Conservation (phyloP, 1,140 invertebrate species). For the Magallana ariakensis region DNA sequence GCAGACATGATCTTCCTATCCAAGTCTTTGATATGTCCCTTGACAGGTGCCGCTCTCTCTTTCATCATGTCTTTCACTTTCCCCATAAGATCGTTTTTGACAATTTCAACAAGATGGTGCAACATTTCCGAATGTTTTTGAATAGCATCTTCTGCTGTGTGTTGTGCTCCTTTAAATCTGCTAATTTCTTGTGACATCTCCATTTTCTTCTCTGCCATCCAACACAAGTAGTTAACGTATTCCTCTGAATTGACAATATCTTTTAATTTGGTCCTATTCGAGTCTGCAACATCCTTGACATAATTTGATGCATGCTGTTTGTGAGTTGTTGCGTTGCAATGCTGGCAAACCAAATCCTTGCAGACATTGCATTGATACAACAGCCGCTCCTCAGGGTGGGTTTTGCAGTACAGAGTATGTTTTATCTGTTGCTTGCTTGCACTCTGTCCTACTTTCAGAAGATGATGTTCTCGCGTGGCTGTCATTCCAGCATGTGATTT, state of each 20-base stretch:
- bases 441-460: conserved; percentile 33
- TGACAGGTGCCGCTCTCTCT: conserved; percentile 39
- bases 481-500: conserved; percentile 52
- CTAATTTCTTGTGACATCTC: conserved; percentile 43
- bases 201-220: conserved; percentile 52
- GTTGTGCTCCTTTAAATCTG: conserved; percentile 35
- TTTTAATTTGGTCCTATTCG: background rate
- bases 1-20: conserved; percentile 50
- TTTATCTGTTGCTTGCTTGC: conserved; percentile 7
- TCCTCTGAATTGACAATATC: conserved; percentile 7
- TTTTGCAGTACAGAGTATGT: conserved; percentile 50
- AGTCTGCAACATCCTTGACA: conserved; percentile 42
- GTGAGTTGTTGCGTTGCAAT: conserved; percentile 55
- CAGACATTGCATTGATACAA: conserved; percentile 53
- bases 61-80: conserved; percentile 16
- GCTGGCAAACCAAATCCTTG: conserved; percentile 53
- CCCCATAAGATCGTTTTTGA: conserved; percentile 22
- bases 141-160: conserved; percentile 37
- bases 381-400: conserved; percentile 48
- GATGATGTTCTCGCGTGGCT: conserved; percentile 55
- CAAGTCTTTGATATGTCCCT: conserved; percentile 37
- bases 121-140: conserved; percentile 40
- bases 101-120: conserved; percentile 36
- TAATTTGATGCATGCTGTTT: conserved; percentile 51
- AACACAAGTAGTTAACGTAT: conserved; percentile 51